Base-by-base conservation (phyloP, 2,113 vertebrate genomes). In the Leuciscus idus region DNA sequence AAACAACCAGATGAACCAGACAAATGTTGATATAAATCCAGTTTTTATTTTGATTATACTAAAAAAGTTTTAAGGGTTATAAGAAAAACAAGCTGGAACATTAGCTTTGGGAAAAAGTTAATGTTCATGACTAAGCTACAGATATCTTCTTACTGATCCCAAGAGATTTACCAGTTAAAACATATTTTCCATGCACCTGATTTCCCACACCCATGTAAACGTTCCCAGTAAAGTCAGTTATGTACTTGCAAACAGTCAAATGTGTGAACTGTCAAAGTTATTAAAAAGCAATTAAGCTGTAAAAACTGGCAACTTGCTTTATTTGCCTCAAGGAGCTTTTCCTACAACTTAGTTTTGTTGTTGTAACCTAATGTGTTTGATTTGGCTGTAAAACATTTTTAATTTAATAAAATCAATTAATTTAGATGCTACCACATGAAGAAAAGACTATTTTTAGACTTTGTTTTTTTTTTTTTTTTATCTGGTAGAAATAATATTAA, bases 161-260 rank as follows among this genome's bases (percentile, higher is more conserved):
- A 52, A 87, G 26, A 77, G 26, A 77, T 68, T 30, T 68, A 82
- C 39, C 81, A 7, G 43, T 75, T 64, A 36, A 84, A 78, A 72
- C 73, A 77, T 83, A 62, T 57, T 55, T 84, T 30, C 26, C n/a
- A 70, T 80, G 83, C 50, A 72, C 39, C 73, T 36, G 57, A 48
- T 79, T 73, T 74, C 62, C 48, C 72, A 30, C 84, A 68, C 70
- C 86, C 75, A 79, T 84, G 57, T 23, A 26, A 84, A 81, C 66
- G 28, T 61, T 57, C 55, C 50, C 39, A 23, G 19, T 64, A 46
- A 64, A 36, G 64, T n/a, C 61, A 78, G 57, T 66, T 33, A 50
- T 50, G 57, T 59, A 75, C 61, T 30, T 66, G 28, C n/a, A 68
- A 68, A 23, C 3, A 36, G 59, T 66, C 43, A 52, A 77, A 79